Percentiles rank a stretch among this genome's conserved stretches.
Evolutionary conservation across 1,140 invertebrate species (phyloP).

Genomic region (Micrasema minimum): DNA sequence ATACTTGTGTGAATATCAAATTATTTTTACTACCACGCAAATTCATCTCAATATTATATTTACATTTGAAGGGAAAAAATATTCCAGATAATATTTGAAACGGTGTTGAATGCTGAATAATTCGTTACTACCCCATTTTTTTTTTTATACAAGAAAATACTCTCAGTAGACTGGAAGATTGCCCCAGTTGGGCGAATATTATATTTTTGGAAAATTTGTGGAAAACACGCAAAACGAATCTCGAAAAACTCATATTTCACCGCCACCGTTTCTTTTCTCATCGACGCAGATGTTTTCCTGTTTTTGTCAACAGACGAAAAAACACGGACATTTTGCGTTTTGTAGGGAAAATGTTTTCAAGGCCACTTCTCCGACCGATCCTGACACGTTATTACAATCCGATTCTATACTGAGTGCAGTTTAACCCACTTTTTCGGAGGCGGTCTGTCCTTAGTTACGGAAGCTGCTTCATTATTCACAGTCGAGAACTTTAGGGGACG

Average conservation of each 20-base stretch:
- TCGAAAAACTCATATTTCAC: conserved; percentile 33
- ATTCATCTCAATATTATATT: too few species aligned
- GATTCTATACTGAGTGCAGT: conserved; percentile 7
- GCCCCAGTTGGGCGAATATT: conserved; percentile 24
- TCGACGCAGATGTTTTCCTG: conserved; percentile 33
- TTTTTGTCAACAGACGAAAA: conserved; percentile 28
- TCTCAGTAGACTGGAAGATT: conserved; percentile 23
- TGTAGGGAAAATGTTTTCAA: conserved; percentile 22
- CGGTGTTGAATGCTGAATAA: neutral
- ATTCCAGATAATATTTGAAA: too few species aligned
- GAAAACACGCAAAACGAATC: conserved; percentile 32
- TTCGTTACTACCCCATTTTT: neutral
- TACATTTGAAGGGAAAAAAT: too few species aligned
- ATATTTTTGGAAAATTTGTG: too few species aligned
- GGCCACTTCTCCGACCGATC: conserved; percentile 9
- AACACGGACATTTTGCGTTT: conserved; percentile 10
- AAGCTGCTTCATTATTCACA: too few species aligned
- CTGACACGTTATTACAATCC: neutral
- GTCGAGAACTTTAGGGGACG: too few species aligned
- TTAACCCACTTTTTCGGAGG: conserved; percentile 9
- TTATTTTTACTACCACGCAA: too few species aligned
- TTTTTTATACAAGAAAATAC: conserved; percentile 27
- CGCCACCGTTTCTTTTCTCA: conserved; percentile 28
- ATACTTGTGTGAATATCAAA: too few species aligned
- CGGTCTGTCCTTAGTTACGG: too few species aligned